Base-by-base conservation (phyloP, 2,888 invertebrate genomes). In the Rotaria socialis region DNA sequence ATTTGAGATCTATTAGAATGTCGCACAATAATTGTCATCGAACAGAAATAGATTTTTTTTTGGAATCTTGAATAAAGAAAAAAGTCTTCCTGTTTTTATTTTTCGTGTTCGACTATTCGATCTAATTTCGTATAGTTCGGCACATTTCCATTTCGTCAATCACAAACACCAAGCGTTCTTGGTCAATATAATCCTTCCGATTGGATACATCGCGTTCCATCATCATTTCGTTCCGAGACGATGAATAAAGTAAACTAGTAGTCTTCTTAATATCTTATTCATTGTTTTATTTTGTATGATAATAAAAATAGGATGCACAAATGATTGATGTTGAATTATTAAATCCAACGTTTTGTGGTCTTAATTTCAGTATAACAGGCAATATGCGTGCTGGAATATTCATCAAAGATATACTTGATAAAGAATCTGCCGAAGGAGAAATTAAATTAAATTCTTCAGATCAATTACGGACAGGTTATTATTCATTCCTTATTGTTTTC, bases 381-480 rank as follows among this genome's bases (percentile, higher is more conserved):
- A 96, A 95, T 89, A 95, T 96, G 93, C 93, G 95, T 87, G 95
- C 96, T 88, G 96, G 96, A 0, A 96, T 96, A 87, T 95, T 94
- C 90, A 94, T 96, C 74, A 95, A 95, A 90, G 95, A 96, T 88
- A 94, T 96, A 27, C 93, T 95, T 85, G 94, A 95, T 89, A 93
- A 95, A 88, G 96, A 96, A 0, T 96, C 96, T 0, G 96, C n/a
- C 24, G 5, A n/a, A 24, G 80, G 16, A 7, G 16, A 80, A 19
- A 47, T 14, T 4, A 80, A 80, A 80, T 24, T 11, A 11, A 80
- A 47, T 80, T 11, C 43, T n/a, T 67, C 67, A 0, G 35, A 35
- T 67, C 35, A 35, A 35, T 80, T 80, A 80, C 24, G 14, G 47
- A 41, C 16, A 41, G 67, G 67, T 67, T 35, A 4, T 8, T 67